Percentiles rank a stretch among this genome's conserved stretches.
These are phyloP conservation scores for Acronicta aceris DNA, from an alignment of 2,888 invertebrate genomes.

Conservation along the genomic window DNA sequence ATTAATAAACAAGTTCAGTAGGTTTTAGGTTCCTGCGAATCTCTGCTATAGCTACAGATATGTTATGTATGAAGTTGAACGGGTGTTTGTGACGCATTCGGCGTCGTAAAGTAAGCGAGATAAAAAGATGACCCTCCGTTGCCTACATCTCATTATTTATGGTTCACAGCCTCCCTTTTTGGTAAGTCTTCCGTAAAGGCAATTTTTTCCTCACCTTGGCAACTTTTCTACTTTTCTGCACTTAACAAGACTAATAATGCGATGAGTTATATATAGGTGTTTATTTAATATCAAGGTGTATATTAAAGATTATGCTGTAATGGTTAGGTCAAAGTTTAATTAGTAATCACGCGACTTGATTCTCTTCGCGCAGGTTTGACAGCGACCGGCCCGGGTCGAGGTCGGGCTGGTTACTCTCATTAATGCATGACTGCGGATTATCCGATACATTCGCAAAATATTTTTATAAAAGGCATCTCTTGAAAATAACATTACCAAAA, in stretches of 20 bases:
- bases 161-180: slow-evolving; percentile 72
- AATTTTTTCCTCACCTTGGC: slow-evolving; percentile 45
- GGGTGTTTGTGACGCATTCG: slow-evolving; percentile 62
- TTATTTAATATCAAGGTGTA: slow-evolving; percentile 51
- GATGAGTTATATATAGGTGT: slow-evolving; percentile 43
- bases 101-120: slow-evolving; percentile 66
- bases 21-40: slow-evolving; percentile 9
- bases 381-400: slow-evolving; percentile 66
- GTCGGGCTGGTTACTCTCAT: slow-evolving; percentile 76
- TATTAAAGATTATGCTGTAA: slow-evolving; percentile 51
- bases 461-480: slow-evolving; percentile 30
- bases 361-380: slow-evolving; percentile 66
- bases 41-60: not conserved
- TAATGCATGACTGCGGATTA: slow-evolving; percentile 60
- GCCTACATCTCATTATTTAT: slow-evolving; percentile 74
- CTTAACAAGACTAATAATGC: slow-evolving; percentile 39
- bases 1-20: slow-evolving; percentile 1
- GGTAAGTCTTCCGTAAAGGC: slow-evolving; percentile 64
- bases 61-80: slow-evolving; percentile 43
- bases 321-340: slow-evolving; percentile 78
- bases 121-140: slow-evolving; percentile 73
- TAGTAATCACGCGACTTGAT: slow-evolving; percentile 76
- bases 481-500: slow-evolving; percentile 41
- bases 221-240: slow-evolving; percentile 45
- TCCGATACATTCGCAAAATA: slow-evolving; percentile 36